Percentiles rank a stretch among this genome's conserved stretches.
These are phyloP conservation scores for Henricia sp. DNA, from an alignment of 53 echinoderm and acorn worm genomes.

Conservation along the genomic window DNA sequence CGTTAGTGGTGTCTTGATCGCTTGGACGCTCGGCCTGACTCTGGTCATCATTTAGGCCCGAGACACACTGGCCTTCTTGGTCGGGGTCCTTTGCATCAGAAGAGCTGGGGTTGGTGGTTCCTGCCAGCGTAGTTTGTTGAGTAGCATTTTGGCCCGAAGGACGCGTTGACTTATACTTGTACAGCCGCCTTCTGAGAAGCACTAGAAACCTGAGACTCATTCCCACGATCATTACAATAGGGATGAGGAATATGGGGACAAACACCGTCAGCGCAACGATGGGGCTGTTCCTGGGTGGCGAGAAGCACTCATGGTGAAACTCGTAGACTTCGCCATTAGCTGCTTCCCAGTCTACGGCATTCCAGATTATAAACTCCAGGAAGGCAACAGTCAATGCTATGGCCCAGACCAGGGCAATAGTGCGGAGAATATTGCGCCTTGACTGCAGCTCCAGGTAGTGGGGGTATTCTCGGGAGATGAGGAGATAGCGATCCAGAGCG, in stretches of 20 bases:
- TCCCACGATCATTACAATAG: slow-evolving; percentile 15
- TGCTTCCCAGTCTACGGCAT: not conserved
- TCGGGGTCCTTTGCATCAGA: too few relatives aligned
- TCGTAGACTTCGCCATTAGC: not conserved
- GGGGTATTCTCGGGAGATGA: slow-evolving; percentile 42
- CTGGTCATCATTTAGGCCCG: not conserved
- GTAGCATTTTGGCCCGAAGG: too few relatives aligned
- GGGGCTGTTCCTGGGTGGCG: slow-evolving; percentile 14
- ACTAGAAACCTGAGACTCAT: slow-evolving; percentile 29
- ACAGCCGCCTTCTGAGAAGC: slow-evolving; percentile 11
- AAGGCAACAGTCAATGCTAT: not conserved
- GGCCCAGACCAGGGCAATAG: slow-evolving; percentile 12
- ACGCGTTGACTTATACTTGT: too few relatives aligned
- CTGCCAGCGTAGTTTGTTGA: too few relatives aligned
- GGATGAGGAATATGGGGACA: slow-evolving; percentile 1
- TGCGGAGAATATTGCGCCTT: not conserved
- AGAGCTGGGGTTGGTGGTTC: too few relatives aligned
- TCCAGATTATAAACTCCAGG: slow-evolving; percentile 31
- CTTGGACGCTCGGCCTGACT: too few relatives aligned
- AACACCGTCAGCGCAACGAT: slow-evolving; percentile 16
- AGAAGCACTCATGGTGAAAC: slow-evolving; percentile 3
- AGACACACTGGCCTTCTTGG: not conserved
- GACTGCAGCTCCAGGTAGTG: slow-evolving; percentile 25
- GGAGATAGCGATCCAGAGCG: slow-evolving; percentile 39
- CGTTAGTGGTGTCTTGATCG: too few relatives aligned